Base-by-base conservation (phyloP, 2,888 invertebrate species). In the Lasius platythorax region DNA sequence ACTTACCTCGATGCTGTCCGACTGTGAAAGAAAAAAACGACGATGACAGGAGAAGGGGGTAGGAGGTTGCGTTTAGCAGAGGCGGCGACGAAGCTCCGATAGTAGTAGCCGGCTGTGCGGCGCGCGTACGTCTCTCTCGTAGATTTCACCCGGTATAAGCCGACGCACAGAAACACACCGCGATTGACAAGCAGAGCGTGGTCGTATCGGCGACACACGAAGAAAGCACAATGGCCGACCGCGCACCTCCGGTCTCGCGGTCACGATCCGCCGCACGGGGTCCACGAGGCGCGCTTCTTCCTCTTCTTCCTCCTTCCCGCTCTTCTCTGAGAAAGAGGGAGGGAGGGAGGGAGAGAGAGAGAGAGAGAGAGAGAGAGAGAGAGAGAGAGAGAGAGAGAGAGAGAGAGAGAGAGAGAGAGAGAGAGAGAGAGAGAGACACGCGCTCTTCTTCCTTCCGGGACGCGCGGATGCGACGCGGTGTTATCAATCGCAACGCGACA, bases 211-310 rank as follows among this genome's bases (percentile, higher is more conserved):
- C 68, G 70, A 83, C 82, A 85, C 83, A 75, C 84, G 86, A 90
- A 87, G 87, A 89, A 91, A 92, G 92, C 92, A 92, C 92, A 93
- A 93, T 93, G 93, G 93, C 93, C 91, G 93, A 92, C 93, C 88
- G 61, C 46, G 67, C 78, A 83, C 85, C 84, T 85, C 82, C 85
- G 86, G 85, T 85, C 86, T 74, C 83, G 83, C 67, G 72, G 79
- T 85, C 86, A 89, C 89, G 89, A 90, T 89, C 87, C 81, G 43
- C 53, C 85, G 82, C 79, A 70, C 46, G 73, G 18, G 70, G 40
- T 85, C 79, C 87, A 87, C 89, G 88, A 89, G 87, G 86, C 50
- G 46, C 66, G 43, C 67, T 74, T 84, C 75, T 81, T 88, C 72
- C 23, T 23, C 76, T 64, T 30, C 64, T 50, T 30, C 18, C 40